Evolutionary conservation across 2,888 invertebrate genomes (phyloP).

Genomic region (Tenthredo notha): DNA sequence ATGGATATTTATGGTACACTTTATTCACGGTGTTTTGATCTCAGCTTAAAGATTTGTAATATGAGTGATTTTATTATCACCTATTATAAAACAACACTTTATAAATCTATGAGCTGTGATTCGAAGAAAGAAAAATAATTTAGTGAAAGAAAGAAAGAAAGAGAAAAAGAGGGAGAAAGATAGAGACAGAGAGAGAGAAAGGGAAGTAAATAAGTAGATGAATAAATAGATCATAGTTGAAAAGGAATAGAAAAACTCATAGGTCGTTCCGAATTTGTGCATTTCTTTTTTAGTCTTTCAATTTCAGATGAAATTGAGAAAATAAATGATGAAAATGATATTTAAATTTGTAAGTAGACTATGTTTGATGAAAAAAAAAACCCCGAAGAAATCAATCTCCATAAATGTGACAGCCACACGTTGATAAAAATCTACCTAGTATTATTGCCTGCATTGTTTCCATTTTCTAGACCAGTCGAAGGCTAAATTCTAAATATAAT

Average conservation of each 20-base stretch:
- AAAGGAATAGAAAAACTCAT: slow-evolving; percentile 21
- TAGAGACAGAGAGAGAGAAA: not conserved
- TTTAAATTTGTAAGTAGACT: slow-evolving; percentile 14
- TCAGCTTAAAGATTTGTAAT: slow-evolving; percentile 36
- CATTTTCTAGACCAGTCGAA: slow-evolving; percentile 10
- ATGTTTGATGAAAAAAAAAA: slow-evolving; percentile 21
- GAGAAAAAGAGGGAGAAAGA: not conserved
- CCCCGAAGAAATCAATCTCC: not conserved
- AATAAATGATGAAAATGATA: not conserved
- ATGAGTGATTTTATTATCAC: not conserved
- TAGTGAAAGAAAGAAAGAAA: not conserved
- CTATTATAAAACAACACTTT: slow-evolving; percentile 3
- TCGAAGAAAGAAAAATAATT: slow-evolving; percentile 2
- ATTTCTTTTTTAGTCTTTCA: slow-evolving; percentile 1
- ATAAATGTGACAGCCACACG: slow-evolving; percentile 5
- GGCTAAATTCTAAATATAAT: slow-evolving; percentile 16
- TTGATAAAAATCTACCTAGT: slow-evolving; percentile 4
- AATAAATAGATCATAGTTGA: slow-evolving; percentile 22
- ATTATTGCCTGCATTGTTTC: slow-evolving; percentile 15
- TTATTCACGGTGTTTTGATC: slow-evolving; percentile 19
- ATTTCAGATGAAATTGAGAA: slow-evolving; percentile 4
- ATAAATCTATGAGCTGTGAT: slow-evolving; percentile 43
- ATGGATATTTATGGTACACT: slow-evolving; percentile 36
- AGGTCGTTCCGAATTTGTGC: slow-evolving; percentile 8
- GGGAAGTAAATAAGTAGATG: slow-evolving; percentile 11